Evolutionary conservation across 23 tunicate genomes (phyloP), one percentile per base, ranked within the genome.

Genomic region (Aplidium turbinatum): DNA sequence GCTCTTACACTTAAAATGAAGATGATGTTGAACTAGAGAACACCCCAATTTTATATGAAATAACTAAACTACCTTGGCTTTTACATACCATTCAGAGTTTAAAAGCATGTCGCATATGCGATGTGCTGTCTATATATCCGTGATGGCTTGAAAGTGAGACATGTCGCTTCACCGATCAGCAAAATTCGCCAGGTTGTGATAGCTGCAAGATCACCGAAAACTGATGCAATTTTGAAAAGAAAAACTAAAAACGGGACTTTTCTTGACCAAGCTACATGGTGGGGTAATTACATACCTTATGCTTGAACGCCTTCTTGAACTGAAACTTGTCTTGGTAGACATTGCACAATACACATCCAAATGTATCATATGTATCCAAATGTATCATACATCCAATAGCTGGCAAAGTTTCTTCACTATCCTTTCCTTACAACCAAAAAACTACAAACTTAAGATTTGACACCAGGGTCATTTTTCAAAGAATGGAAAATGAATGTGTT

Each of bases 401-500:
- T 66, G 50, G 73, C 16, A 38, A 22, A 16, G 26, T 36, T 66
- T 22, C 73, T 35, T 35, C 73, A 52, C 53, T 52, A 66, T 66
- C 51, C 73, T 66, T 66, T 66, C 26, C 52, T 66, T 4, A 9
- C 51, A 35, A 66, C 73, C 52, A 66, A 66, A 66, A 66, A 66
- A 66, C 73, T 66, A 28, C 73, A 66, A 52, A 9, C 51, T 35
- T 31, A 50, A 22, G 73, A 66, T 66, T 28, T 66, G 51, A 66
- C 73, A 66, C 73, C 73, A 35, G 73, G 73, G 50, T 23, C 73
- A 66, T 66, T 66, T 66, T 66, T 66, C 73, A 66, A 66, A 66
- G 73, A 66, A 28, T 66, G 73, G 73, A 66, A 66, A 66, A 66
- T n/a, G n/a, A n/a, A n/a, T n/a, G n/a, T n/a, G n/a, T n/a, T n/a